These are phyloP conservation scores for Pao palembangensis DNA, from an alignment of 2,113 vertebrate genomes.

Conservation along the genomic window DNA sequence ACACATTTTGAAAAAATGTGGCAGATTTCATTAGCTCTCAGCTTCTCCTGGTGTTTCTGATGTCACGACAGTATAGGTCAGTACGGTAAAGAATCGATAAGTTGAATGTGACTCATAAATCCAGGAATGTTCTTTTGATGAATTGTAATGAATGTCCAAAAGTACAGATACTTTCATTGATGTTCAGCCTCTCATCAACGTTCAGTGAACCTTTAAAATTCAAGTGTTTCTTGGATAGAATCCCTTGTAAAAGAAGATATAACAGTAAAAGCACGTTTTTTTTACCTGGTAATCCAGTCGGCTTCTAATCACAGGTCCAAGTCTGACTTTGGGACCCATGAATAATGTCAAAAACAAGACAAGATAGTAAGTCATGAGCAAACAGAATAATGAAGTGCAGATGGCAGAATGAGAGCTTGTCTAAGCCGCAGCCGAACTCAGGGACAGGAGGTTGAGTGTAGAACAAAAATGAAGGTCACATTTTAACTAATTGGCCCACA, in stretches of 20 bases:
- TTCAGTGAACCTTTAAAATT: no score
- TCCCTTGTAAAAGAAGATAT: no score
- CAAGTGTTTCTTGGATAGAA: no score
- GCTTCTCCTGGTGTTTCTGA: constrained; percentile 5
- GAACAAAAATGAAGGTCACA: constrained; percentile 20
- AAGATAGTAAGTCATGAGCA: constrained; percentile 41
- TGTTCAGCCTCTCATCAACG: no score
- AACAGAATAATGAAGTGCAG: constrained; percentile 55
- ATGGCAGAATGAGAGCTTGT: constrained; percentile 32
- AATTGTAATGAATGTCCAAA: no score
- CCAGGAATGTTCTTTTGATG: no score
- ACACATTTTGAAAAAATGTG: constrained; percentile 1
- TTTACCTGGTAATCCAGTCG: background rate
- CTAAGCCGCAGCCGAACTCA: constrained; percentile 17
- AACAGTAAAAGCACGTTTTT: background rate
- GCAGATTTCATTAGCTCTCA: constrained; percentile 27
- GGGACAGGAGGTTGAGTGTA: constrained; percentile 27
- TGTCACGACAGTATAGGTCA: constrained; percentile 21
- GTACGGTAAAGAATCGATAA: background rate
- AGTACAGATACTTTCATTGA: no score
- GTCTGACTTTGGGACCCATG: constrained; percentile 26
- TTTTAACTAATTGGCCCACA: no score
- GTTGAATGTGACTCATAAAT: no score
- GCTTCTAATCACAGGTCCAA: constrained; percentile 2
- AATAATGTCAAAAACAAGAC: constrained; percentile 25